Evolutionary conservation across 1,140 invertebrate genomes (phyloP), one percentile per base, ranked within the genome.

Genomic region (Rhizoglyphus robini): DNA sequence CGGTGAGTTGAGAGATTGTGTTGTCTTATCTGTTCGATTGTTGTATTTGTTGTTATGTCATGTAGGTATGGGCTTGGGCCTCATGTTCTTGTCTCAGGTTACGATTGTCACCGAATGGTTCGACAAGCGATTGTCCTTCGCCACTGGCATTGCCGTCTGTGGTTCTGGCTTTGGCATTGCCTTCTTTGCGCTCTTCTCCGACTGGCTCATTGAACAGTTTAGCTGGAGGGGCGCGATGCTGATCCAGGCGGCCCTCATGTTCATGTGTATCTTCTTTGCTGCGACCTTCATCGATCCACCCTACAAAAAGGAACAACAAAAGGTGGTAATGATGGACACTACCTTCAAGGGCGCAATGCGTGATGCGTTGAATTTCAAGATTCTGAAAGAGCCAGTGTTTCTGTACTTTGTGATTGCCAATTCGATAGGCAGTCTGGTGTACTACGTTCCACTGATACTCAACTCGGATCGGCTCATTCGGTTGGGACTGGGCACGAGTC

Each of bases 371-470:
- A 87, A 94, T 73, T 78, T 94, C 59, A 82, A 82, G 8, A 76
- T 96, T 30, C 76, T 96, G 60, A 18, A 20, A 5, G 5, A 60
- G 23, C 5, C 5, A n/a, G 30, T 60, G 30, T 60, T 60, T 31
- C 5, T 41, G 4, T 60, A 60, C 25, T 97, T 96, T 76, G 85
- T 85, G 25, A 64, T 91, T 32, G 96, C 91, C 25, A 98, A 98
- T 76, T 94, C 97, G 74, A 84, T 90, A 72, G 96, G 92, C 5
- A 93, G 88, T 73, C 88, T 97, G 70, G 94, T 94, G 46, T 98
- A 95, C 79, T 92, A 96, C 75, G 84, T 96, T 71, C 93, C 93
- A 63, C 89, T 93, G 77, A 80, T 96, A 67, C 89, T 87, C 75
- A 81, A 88, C 41, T 82, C 81, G 79, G 78, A 84, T 49, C 81